Evolutionary conservation across 2,797 vertebrate species (phyloP).

Genomic region (Glyptemys insculpta): DNA sequence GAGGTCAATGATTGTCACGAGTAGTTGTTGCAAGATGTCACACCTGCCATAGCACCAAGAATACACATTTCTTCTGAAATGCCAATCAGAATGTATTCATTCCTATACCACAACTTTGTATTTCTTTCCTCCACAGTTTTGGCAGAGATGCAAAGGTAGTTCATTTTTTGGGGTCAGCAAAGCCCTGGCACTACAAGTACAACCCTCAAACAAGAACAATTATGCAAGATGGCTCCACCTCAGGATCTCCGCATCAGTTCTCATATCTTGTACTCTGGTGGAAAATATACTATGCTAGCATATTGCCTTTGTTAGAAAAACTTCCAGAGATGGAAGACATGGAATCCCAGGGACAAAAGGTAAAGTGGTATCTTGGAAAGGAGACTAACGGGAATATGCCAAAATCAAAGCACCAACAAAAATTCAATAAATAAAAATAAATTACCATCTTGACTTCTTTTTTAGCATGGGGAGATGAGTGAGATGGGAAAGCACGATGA

Average conservation of each 20-base stretch:
- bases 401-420: neutral
- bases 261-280: constrained; percentile 87
- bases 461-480: neutral
- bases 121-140: constrained; percentile 78
- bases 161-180: constrained; percentile 86
- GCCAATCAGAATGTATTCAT: neutral
- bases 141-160: constrained; percentile 87
- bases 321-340: constrained; percentile 11
- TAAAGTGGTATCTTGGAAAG: constrained; percentile 2
- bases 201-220: constrained; percentile 67
- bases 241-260: constrained; percentile 54
- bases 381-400: neutral
- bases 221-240: constrained; percentile 43
- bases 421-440: neutral
- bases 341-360: constrained; percentile 30
- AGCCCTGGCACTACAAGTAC: constrained; percentile 85
- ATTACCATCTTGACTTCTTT: neutral
- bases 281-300: constrained; percentile 79
- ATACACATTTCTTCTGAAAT: neutral
- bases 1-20: neutral
- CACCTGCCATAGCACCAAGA: neutral
- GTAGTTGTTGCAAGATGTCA: neutral
- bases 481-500: fast-evolving
- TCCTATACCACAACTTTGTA: neutral
- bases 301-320: constrained; percentile 67